phyloP scores from a whole-genome alignment of 1,140 invertebrate species.

The Oppia nitens region DNA sequence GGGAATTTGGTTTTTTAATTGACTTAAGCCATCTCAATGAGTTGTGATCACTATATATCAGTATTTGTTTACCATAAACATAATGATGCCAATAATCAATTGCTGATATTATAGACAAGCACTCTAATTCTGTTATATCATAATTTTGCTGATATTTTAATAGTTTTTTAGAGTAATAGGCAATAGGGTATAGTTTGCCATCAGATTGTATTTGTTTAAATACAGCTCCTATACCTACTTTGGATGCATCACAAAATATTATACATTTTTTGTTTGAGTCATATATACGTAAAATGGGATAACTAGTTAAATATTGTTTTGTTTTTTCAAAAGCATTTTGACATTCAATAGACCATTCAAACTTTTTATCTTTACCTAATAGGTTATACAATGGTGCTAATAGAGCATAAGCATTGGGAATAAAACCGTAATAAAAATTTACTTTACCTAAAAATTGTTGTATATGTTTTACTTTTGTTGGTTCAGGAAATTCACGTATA shows the following conservation, averaged over 20 bases:
- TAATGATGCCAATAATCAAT: slow-evolving; percentile 13
- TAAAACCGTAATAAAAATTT: slow-evolving; percentile 25
- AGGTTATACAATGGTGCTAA: slow-evolving; percentile 27
- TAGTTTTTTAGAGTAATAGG: slow-evolving; percentile 3
- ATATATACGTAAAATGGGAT: slow-evolving; percentile 22
- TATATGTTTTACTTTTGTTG: neutral
- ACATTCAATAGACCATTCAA: slow-evolving; percentile 25
- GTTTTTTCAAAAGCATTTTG: slow-evolving; percentile 26
- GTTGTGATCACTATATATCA: slow-evolving; percentile 9
- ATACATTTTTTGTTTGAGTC: slow-evolving; percentile 9
- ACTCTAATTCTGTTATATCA: slow-evolving; percentile 4
- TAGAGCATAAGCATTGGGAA: slow-evolving; percentile 21
- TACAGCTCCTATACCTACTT: slow-evolving; percentile 25
- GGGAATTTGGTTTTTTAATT: neutral
- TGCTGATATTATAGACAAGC: slow-evolving; percentile 7
- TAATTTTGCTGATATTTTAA: slow-evolving; percentile 1
- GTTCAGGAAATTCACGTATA: neutral
- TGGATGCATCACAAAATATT: slow-evolving; percentile 26
- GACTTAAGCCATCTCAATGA: neutral
- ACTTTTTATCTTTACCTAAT: slow-evolving; percentile 28
- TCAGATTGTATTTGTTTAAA: slow-evolving; percentile 21
- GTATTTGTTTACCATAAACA: slow-evolving; percentile 2
- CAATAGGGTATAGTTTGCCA: slow-evolving; percentile 1
- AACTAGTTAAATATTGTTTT: slow-evolving; percentile 22
- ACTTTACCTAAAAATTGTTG: slow-evolving; percentile 20